Base-by-base conservation (phyloP, 2,797 vertebrate species). In the Darevskia mixta region DNA sequence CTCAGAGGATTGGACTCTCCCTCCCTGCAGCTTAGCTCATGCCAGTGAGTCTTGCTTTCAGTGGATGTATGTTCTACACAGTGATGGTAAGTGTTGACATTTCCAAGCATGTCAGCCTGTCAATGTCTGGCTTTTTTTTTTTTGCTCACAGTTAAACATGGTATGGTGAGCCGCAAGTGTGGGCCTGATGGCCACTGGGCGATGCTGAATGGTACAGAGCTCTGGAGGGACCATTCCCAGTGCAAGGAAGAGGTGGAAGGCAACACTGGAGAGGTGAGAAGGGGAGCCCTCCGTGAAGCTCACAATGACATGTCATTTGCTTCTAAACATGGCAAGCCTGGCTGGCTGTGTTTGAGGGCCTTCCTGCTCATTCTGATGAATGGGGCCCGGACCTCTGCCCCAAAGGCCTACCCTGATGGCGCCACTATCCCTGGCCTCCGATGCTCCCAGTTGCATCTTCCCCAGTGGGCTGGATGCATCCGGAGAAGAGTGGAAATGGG, bases 151-250 rank as follows among this genome's bases (percentile, higher is more conserved):
- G 98, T 98, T 81, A 97, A 96, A 4, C 95, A 96, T 0, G 97
- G 97, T 8, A 93, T 96, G 55, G 97, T 98, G 87, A 95, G 93
- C 61, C 96, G 96, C 32, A 71, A 38, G 29, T 98, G 98, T 0
- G 96, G 97, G 0, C 2, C 88, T 0, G 94, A 97, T 0, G 97
- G 97, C 43, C 93, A 94, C 61, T 98, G 98, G 98, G 95, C 95
- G 93, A 95, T 11, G 3, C 94, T 95, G 38, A 96, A 96, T 0
- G 94, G 92, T 5, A 97, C 97, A 11, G 95, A 97, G 82, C 95
- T 97, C 45, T 98, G 98, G 98, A 93, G 98, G 61, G 97, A 98
- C 95, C 97, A 95, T 90, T 96, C 95, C 0, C 96, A 98, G 94
- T 98, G 98, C 13, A 96, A 98, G 77, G 97, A 98, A 80, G 97